Conservation (phyloP, 2,888 invertebrate genomes). For the Andrena flavipes region DNA sequence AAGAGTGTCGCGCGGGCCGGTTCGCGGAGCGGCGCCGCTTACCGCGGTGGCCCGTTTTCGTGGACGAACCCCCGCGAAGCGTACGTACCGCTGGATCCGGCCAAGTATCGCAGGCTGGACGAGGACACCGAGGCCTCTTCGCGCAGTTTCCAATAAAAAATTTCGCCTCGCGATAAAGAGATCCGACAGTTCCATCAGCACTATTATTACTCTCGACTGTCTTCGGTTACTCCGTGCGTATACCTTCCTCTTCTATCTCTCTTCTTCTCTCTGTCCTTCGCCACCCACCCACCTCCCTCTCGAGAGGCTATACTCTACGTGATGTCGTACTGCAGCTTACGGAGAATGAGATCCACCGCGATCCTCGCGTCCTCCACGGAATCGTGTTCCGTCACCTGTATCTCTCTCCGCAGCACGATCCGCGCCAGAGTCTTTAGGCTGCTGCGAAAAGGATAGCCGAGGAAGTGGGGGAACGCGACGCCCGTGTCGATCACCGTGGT, state of each 20-base stretch:
- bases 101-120: too few species aligned
- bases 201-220: conserved; percentile 1
- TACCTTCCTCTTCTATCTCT: not conserved
- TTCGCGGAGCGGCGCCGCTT: not conserved
- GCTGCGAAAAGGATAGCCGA: conserved; percentile 93
- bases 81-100: not conserved
- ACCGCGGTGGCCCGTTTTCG: not conserved
- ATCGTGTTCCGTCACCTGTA: conserved; percentile 94
- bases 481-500: conserved; percentile 95
- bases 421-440: conserved; percentile 93
- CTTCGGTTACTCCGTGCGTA: conserved; percentile 10
- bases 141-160: conserved; percentile 3
- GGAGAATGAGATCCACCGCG: conserved; percentile 94
- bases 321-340: conserved; percentile 66
- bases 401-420: conserved; percentile 91
- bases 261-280: not conserved
- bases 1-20: conserved; percentile 38
- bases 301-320: conserved; percentile 6
- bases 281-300: too few species aligned
- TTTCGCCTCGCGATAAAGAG: conserved; percentile 2
- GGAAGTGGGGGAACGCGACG: conserved; percentile 93
- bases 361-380: conserved; percentile 96
- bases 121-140: not conserved
- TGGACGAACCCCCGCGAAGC: too few species aligned
- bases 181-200: conserved; percentile 16